Percentiles rank a stretch among this genome's conserved stretches.
Conservation (phyloP, 2,888 invertebrate species). For the Parapristionchus giblindavisi region DNA sequence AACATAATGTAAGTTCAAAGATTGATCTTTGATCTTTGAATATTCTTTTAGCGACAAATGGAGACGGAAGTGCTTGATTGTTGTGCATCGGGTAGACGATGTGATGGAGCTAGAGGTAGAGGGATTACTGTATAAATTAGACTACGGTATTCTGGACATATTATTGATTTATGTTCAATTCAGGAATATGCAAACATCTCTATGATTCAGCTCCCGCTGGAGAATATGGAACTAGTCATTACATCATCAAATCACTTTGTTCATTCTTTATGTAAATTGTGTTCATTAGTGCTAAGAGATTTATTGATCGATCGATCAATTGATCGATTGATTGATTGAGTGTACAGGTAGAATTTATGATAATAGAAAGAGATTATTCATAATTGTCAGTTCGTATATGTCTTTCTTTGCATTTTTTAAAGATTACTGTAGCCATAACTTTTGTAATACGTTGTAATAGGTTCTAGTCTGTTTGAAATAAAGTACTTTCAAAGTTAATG, state of each 20-base stretch:
- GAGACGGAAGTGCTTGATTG: slow-evolving; percentile 92
- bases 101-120: slow-evolving; percentile 84
- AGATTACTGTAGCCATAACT: slow-evolving; percentile 4
- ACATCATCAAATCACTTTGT: slow-evolving; percentile 76
- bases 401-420: background rate
- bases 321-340: background rate
- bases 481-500: too few species aligned
- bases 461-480: too few species aligned
- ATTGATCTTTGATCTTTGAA: slow-evolving; percentile 26
- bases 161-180: background rate
- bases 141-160: background rate
- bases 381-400: background rate
- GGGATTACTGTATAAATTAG: slow-evolving; percentile 6
- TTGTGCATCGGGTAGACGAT: slow-evolving; percentile 78
- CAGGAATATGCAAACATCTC: slow-evolving; percentile 91
- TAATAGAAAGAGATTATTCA: slow-evolving; percentile 19
- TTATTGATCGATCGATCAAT: background rate
- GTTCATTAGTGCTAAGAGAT: slow-evolving; percentile 37
- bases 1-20: slow-evolving; percentile 90
- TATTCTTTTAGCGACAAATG: slow-evolving; percentile 78
- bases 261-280: slow-evolving; percentile 43
- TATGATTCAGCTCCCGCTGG: slow-evolving; percentile 98
- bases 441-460: slow-evolving; percentile 20
- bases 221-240: slow-evolving; percentile 95
- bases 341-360: slow-evolving; percentile 26